phyloP scores from a whole-genome alignment of 2,888 invertebrate species.

The Vanessa cardui region DNA sequence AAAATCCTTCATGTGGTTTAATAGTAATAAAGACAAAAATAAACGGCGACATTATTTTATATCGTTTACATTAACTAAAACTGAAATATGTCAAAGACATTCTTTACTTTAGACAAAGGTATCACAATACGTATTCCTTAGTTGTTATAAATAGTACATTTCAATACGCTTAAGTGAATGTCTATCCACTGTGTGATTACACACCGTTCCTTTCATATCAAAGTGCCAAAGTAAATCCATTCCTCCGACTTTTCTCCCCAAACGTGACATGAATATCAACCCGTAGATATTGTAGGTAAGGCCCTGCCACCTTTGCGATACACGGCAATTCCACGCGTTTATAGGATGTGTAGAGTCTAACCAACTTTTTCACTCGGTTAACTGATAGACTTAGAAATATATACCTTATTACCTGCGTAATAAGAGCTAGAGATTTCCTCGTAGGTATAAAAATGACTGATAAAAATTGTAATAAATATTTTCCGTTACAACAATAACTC shows the following conservation, averaged over 20 bases:
- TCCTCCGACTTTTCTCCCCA: conserved; percentile 51
- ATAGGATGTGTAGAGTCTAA: conserved; percentile 38
- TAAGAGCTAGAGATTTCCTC: conserved; percentile 22
- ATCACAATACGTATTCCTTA: background rate
- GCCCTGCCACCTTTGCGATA: conserved; percentile 32
- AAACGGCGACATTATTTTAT: no score
- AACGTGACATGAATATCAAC: conserved; percentile 63
- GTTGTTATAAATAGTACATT: conserved; percentile 15
- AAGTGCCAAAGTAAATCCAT: conserved; percentile 54
- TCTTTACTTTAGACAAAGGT: background rate
- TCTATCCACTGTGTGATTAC: conserved; percentile 33
- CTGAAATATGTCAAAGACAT: background rate
- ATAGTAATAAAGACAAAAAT: no score
- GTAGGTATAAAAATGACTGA: conserved; percentile 9
- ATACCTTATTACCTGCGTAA: conserved; percentile 19
- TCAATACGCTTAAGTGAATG: conserved; percentile 29
- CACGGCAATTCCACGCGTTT: conserved; percentile 39
- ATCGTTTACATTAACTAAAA: no score
- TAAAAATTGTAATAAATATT: conserved; percentile 42
- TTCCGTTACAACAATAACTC: conserved; percentile 56
- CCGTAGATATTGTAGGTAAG: conserved; percentile 26
- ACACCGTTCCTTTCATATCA: conserved; percentile 40
- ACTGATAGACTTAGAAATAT: conserved; percentile 19
- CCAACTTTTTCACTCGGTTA: conserved; percentile 27
- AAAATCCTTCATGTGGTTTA: no score